Base-by-base conservation (phyloP, 2,888 invertebrate genomes). In the Hydrotaea diabolus region DNA sequence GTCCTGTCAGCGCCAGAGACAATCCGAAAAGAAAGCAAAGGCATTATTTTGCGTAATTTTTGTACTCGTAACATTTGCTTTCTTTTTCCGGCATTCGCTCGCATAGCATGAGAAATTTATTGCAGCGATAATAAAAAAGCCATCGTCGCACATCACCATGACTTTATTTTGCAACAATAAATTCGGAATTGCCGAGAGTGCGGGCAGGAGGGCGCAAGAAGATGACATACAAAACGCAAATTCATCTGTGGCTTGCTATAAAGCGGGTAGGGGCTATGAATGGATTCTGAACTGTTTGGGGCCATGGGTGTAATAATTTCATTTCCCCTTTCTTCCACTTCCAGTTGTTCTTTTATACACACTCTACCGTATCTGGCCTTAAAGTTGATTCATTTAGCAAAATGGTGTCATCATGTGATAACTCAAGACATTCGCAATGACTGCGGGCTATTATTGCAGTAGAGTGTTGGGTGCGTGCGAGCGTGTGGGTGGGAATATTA, bases 321-420 rank as follows among this genome's bases (percentile, higher is more conserved):
- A 19, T 66, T 36, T 43, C 39, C 66, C n/a, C n/a, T n/a, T n/a
- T n/a, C n/a, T n/a, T n/a, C n/a, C n/a, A 31, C 31, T 31, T 31
- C 31, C 31, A 31, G 31, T 31, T 31, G 31, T 39, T 64, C 4
- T 13, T 23, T 17, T 43, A 43, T n/a, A 17, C 17, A 11, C 13
- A 9, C 2, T 17, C 21, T 15, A 17, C 11, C 43, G 13, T 21
- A 21, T 49, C 15, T 13, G 8, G n/a, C n/a, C 26, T 5, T n/a
- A 69, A 43, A 69, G 43, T 21, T 46, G 23, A 69, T 43, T 69
- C 69, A 43, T 43, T 69, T 69, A 13, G 69, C 13, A 69, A 31
- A 69, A 43, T 64, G 55, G 57, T 83, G 69, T 80, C 80, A 62
- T 77, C 69, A 69, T 66, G 57, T 62, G 39, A 77, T 80, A 73